Base-by-base conservation (phyloP, 2,797 vertebrate genomes). In the Gadopsis marmoratus region DNA sequence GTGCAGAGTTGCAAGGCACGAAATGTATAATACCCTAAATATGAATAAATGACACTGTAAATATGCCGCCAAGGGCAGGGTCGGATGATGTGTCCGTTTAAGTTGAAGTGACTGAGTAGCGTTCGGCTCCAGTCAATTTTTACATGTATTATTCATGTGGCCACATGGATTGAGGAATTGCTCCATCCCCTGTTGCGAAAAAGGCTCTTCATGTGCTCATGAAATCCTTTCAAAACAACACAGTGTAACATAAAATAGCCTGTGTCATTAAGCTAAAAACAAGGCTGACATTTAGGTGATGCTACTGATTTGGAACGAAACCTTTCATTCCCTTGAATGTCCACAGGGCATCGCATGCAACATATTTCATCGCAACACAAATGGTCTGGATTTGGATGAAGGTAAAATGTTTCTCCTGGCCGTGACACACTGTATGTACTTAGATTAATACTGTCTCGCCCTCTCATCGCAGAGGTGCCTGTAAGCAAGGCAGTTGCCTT, bases 81-180 rank as follows among this genome's bases (percentile, higher is more conserved):
- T 26, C 26, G 26, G 39, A 71, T 43, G 4, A 59, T 62, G 13
- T 31, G 13, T 68, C 14, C 43, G 71, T 58, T 60, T 66, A 71
- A 37, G 13, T 12, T 51, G 59, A 61, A 75, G 55, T 31, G 7
- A 62, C 23, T 68, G 41, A 63, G 51, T 17, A 35, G 47, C 45
- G 58, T 68, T 45, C 54, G 50, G 50, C 33, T 66, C 11, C 8
- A 29, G 19, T 69, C 33, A 50, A 4, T 59, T 60, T 74, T 55
- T 5, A 17, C n/a, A 67, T 86, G 51, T 69, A 76, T 77, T 84
- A 69, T 79, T 76, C 26, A 86, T 74, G 21, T 51, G 39, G 51
- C 26, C 54, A 45, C 31, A 54, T 1, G 10, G 50, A 78, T 17
- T 62, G 29, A 63, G 48, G 48, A 48, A 62, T 58, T 71, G 60